Evolutionary conservation across 2,888 invertebrate genomes (phyloP).

Genomic region (Eremobia ochroleuca): DNA sequence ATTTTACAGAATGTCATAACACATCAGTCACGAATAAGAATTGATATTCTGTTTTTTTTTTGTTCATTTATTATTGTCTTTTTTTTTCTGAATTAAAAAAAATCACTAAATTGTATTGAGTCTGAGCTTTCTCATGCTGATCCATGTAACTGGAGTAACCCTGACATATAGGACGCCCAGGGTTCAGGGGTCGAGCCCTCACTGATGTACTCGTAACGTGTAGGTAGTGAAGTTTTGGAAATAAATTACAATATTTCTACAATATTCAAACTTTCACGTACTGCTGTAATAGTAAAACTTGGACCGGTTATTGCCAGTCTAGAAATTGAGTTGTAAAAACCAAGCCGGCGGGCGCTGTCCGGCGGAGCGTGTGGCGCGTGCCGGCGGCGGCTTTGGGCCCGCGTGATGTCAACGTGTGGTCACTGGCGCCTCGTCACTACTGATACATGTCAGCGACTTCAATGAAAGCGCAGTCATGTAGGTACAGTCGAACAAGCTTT

Average conservation of each 20-base stretch:
- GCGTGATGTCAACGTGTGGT: conserved; percentile 75
- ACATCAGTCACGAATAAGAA: background rate
- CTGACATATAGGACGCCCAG: background rate
- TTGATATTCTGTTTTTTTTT: background rate
- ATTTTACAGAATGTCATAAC: background rate
- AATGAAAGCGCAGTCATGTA: background rate
- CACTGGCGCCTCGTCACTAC: conserved; percentile 11
- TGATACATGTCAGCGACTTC: conserved; percentile 16
- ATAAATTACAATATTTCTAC: background rate
- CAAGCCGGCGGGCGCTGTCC: conserved; percentile 59
- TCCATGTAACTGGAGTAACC: background rate
- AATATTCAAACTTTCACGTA: background rate
- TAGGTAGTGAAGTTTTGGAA: background rate
- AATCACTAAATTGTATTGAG: background rate
- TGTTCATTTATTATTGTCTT: background rate
- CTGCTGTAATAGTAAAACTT: background rate
- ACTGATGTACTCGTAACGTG: background rate
- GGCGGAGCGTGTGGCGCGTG: conserved; percentile 30
- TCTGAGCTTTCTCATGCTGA: background rate
- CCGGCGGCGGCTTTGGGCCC: conserved; percentile 62
- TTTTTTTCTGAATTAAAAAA: background rate
- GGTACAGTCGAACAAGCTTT: background rate
- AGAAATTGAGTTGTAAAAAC: conserved; percentile 62
- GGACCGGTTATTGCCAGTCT: background rate
- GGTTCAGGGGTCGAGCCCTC: background rate